A percentile compares a stretch with the other conserved stretches of the same genome.
These are phyloP conservation scores for Eristalis pertinax DNA, from an alignment of 2,888 invertebrate species.

Conservation along the genomic window DNA sequence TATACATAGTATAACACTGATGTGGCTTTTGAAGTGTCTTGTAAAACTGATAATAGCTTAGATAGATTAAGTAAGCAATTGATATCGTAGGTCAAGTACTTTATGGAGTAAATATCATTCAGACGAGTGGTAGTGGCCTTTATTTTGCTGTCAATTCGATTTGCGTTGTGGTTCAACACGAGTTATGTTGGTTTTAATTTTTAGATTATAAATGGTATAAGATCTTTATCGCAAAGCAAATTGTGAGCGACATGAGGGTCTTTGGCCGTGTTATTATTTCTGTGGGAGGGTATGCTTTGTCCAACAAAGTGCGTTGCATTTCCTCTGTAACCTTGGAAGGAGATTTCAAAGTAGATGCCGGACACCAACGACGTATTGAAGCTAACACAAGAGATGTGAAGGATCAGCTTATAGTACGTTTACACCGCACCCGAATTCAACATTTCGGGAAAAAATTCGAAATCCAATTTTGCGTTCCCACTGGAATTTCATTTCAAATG, in stretches of 20 bases:
- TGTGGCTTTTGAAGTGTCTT: constrained; percentile 29
- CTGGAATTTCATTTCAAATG: no score
- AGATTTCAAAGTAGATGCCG: background rate
- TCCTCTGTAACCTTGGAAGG: constrained; percentile 1
- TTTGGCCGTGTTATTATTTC: constrained; percentile 8
- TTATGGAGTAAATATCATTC: background rate
- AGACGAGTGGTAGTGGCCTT: constrained; percentile 9
- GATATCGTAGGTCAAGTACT: constrained; percentile 21
- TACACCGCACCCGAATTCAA: no score
- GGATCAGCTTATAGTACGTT: background rate
- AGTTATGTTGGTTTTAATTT: background rate
- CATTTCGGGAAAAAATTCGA: no score
- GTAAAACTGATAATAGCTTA: constrained; percentile 14
- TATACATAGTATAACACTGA: background rate
- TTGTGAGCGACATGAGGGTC: constrained; percentile 2
- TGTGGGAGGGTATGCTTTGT: background rate
- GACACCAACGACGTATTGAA: background rate
- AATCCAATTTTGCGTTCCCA: no score
- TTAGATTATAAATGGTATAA: constrained; percentile 21
- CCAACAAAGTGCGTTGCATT: constrained; percentile 1
- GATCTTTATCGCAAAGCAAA: constrained; percentile 33
- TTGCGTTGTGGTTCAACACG: background rate
- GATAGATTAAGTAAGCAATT: background rate
- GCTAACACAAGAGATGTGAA: background rate
- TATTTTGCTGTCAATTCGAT: background rate